Evolutionary conservation across 1,140 invertebrate species (phyloP), one percentile per base, ranked within the genome.

Genomic region (Coenobita brevimanus): DNA sequence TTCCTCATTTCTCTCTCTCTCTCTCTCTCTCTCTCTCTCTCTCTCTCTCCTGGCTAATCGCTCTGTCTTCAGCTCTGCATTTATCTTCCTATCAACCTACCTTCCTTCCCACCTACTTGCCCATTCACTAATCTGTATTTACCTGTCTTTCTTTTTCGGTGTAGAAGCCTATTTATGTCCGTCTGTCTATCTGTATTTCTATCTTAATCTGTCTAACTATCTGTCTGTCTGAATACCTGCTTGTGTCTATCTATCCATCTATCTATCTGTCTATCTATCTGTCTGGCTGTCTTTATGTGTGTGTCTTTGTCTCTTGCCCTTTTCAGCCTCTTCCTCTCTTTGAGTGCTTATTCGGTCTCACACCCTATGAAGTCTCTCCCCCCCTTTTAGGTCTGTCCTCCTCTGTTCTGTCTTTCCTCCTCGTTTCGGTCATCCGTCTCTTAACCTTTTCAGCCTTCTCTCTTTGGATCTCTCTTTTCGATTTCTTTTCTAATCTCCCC

Each of bases 11-110:
- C 71, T 75, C 30, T 43, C 38, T 43, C 71, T 38, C 71, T 36
- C 71, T 75, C 71, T 75, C 71, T 75, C 30, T 75, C 30, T 75
- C 64, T 2, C 10, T 73, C 30, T 73, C 30, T 73, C n/a, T 73
- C 30, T 73, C 4, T 73, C 10, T n/a, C 17, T 36, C 21, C 24
- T 13, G 43, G 8, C 43, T n/a, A 1, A 0, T 50, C 10, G 15
- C 21, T 50, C 27, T 3, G 0, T 43, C 24, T 24, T 21, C 27
- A 1, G 0, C 24, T 78, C 27, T 43, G 0, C 33, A 43, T 54
- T 30, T 78, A 13, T 54, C 41, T 50, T 50, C n/a, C 38, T 78
- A 21, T 46, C n/a, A 2, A 43, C 38, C 69, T 73, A 2, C 38
- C 69, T 64, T 21, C 33, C 62, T 64, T 17, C 30, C 17, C 69